Base-by-base conservation (phyloP, 2,797 vertebrate species). In the Chaenodraco wilsoni region DNA sequence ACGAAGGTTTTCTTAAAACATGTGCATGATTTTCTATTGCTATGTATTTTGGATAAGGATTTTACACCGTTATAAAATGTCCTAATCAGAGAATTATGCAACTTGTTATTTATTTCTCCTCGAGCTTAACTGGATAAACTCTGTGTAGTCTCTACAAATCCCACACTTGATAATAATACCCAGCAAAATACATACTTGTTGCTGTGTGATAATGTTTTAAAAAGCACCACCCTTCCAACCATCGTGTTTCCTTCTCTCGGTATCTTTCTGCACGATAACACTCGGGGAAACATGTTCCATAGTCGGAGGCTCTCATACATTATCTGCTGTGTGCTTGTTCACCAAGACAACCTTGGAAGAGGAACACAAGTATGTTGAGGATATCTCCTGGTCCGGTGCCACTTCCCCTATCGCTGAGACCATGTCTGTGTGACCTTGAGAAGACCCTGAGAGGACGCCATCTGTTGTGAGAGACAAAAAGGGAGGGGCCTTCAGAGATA, bases 351-450 rank as follows among this genome's bases (percentile, higher is more conserved):
- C 84, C 75, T 86, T 78, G 72, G 72, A 79, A 79, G 51, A 82
- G 64, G 43, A 77, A 86, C 71, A 82, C 62, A 68, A 77, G 73
- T 57, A 66, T 50, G 68, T 54, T 0, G n/a, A 62, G 80, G 74
- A 75, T 87, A 87, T 84, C 81, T 87, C 41, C 52, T 71, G 65
- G 67, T 79, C 54, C 2, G 66, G 78, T 92, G 77, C 88, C 88
- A 85, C 73, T 83, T 49, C 31, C 43, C 46, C 58, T 89, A 89
- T 90, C 86, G 48, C 68, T 67, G 7, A 77, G 57, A 73, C 64
- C 13, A 46, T 33, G 70, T 78, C 77, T 67, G 54, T 76, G 41
- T 52, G 78, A 90, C 85, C 84, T 81, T 81, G 48, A 48, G 21
- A 56, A 23, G 67, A 64, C 50, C 72, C 44, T 76, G 72, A 83